Evolutionary conservation across 2,888 invertebrate genomes (phyloP).

Genomic region (Cephus rjabovi): DNA sequence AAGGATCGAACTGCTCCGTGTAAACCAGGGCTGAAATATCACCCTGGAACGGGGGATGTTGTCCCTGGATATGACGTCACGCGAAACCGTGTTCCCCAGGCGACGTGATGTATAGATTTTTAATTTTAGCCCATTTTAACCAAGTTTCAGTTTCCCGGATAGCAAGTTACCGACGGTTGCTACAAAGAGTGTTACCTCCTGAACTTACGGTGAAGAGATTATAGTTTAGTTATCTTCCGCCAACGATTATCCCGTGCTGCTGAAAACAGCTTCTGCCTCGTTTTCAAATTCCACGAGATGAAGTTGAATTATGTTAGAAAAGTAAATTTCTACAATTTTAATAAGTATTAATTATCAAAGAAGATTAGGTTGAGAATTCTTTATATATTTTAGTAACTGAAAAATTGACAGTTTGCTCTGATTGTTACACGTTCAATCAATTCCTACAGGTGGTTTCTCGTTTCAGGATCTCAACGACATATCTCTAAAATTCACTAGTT

Average conservation of each 20-base stretch:
- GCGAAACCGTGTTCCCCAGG: not conserved
- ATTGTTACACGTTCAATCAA: not conserved
- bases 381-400: not conserved
- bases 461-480: not conserved
- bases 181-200: not conserved
- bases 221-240: not conserved
- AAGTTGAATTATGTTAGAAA: not conserved
- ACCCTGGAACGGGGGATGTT: not conserved
- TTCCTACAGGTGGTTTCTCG: not conserved
- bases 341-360: not conserved
- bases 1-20: slow-evolving; percentile 2
- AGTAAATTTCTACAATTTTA: not conserved
- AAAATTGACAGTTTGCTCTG: not conserved
- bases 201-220: not conserved
- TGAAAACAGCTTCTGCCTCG: not conserved
- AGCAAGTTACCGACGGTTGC: not conserved
- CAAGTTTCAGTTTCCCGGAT: not conserved
- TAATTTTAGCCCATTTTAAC: not conserved
- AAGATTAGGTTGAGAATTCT: not conserved
- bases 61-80: slow-evolving; percentile 5
- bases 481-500: not conserved
- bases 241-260: not conserved
- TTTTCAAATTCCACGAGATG: not conserved
- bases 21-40: not conserved
- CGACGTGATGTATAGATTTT: slow-evolving; percentile 1